Evolutionary conservation across 2,113 vertebrate genomes (phyloP), one percentile per base, ranked within the genome.

Genomic region (Forbesichthys agassizii): DNA sequence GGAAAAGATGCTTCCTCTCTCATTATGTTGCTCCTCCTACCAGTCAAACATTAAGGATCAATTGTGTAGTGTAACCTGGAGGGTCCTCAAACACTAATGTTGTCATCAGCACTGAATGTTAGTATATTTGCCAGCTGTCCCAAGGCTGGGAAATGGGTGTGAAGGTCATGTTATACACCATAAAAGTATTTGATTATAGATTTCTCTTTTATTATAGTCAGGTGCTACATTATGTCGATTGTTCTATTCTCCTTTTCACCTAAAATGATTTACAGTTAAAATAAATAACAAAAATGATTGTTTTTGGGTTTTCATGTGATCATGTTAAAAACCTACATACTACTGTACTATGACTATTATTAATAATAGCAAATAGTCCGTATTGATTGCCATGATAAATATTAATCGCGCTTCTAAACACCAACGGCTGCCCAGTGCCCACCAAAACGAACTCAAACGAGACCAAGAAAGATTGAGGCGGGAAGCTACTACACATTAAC

Each of bases 391-490:
- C 36, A 42, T 42, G 36, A 27, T 42, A 42, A 8, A 42, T 42
- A 8, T 42, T 1, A 16, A 20, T 53, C 4, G 60, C 48, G 64
- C 71, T 55, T 55, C 52, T 79, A 55, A 27, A 3, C 27, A 27
- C 27, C 27, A 27, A 27, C 27, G 1, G 27, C 27, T 27, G 27
- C 27, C 2, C 59, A 4, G 62, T 27, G 75, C 66, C 51, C 68
- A 54, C 71, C 62, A 72, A 66, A 69, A 73, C 66, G 78, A 68
- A 48, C 47, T 62, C 74, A 59, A 86, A 88, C 87, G 94, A 96
- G 89, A 90, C 88, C 73, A 88, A 92, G 92, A 89, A 91, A 88
- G 88, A 90, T 89, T 71, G 64, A 83, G 94, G 93, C 89, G 93
- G 27, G 27, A 27, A 27, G 27, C 27, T 93, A 48, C 92, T 92